These are phyloP conservation scores for Parazoanthus swiftii DNA, from an alignment of 92 coral and sea anemone genomes.

Conservation along the genomic window DNA sequence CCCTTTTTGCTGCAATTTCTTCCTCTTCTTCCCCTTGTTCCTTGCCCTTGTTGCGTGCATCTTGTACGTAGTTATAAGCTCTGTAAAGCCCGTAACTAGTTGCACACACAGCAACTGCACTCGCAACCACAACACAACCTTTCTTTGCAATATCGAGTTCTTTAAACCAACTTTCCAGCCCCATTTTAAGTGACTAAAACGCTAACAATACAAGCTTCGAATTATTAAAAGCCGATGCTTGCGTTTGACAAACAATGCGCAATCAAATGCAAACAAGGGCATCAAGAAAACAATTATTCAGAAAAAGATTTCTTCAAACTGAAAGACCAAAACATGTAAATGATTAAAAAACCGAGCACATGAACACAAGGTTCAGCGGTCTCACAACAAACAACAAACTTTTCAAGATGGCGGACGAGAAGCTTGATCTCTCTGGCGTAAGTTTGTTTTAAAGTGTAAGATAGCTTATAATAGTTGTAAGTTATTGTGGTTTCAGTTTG, in stretches of 20 bases:
- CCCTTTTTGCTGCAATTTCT: constrained; percentile 63
- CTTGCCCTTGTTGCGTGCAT: constrained; percentile 32
- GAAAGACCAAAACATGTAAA: background rate
- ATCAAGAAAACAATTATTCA: background rate
- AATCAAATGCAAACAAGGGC: background rate
- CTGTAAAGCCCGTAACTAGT: constrained; percentile 75
- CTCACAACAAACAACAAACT: background rate
- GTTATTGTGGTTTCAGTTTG: background rate
- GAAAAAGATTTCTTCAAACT: no score
- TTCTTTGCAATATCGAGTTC: constrained; percentile 74
- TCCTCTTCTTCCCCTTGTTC: constrained; percentile 59
- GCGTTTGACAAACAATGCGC: background rate
- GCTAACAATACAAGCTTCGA: background rate
- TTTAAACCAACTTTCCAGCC: constrained; percentile 73
- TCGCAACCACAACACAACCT: constrained; percentile 58
- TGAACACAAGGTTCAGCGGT: constrained; percentile 29
- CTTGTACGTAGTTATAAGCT: constrained; percentile 46
- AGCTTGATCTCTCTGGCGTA: constrained; percentile 22
- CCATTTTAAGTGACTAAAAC: constrained; percentile 52
- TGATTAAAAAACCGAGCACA: background rate
- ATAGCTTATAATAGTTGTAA: background rate
- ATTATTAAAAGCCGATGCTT: background rate
- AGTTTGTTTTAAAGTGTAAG: background rate
- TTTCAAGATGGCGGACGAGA: constrained; percentile 39
- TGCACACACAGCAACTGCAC: constrained; percentile 64